A percentile compares a stretch with the other conserved stretches of the same genome.
Evolutionary conservation across 2,113 vertebrate genomes (phyloP).

Genomic region (Felis chaus): DNA sequence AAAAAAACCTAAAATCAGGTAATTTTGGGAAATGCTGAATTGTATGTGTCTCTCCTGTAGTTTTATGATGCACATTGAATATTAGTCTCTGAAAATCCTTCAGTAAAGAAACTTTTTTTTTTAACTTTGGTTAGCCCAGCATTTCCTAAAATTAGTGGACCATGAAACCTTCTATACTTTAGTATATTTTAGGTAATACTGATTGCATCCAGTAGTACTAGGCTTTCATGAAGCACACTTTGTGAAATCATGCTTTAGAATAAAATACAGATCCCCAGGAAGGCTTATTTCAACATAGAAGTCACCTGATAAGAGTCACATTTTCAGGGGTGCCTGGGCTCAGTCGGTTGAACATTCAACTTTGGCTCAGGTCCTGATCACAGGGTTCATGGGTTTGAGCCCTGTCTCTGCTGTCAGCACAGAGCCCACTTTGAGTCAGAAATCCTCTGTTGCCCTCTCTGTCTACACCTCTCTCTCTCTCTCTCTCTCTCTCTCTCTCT

Average conservation of each 20-base stretch:
- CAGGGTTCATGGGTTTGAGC: too few species aligned
- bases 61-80: conserved; percentile 46
- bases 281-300: neutral
- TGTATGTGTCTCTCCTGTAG: neutral
- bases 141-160: conserved; percentile 6
- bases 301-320: neutral
- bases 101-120: neutral
- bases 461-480: too few species aligned
- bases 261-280: neutral
- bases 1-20: neutral
- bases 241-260: neutral
- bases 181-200: neutral
- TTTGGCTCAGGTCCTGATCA: too few species aligned
- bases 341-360: too few species aligned
- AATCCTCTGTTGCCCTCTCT: too few species aligned
- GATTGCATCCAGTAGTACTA: neutral
- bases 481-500: too few species aligned
- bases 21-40: conserved; percentile 32
- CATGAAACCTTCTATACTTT: neutral
- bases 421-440: too few species aligned
- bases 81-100: conserved; percentile 35
- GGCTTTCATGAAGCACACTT: neutral
- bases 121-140: conserved; percentile 32
- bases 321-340: neutral
- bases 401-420: too few species aligned